phyloP scores from a whole-genome alignment of 2,113 vertebrate species.

The human (Homo sapiens) region GRCh38 chr3:129723001-129723500 shows the following conservation, averaged over 20 bases:
- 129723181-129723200: constrained; percentile 49
- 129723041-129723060: background rate
- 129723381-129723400: too few species aligned
- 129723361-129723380: too few species aligned
- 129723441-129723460: constrained; percentile 64
- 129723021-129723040: background rate
- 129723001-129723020: background rate
- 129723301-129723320: constrained; percentile 36
- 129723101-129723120: background rate
- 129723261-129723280: background rate
- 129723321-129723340: constrained; percentile 42
- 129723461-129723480: constrained; percentile 51
- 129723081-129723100: background rate
- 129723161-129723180: background rate
- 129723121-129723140: background rate
- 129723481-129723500: constrained; percentile 55
- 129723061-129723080: constrained; percentile 25
- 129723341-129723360: background rate
- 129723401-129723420: constrained; percentile 32
- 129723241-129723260: constrained; percentile 37
- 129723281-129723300: constrained; percentile 18
- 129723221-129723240: constrained; percentile 10
- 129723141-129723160: background rate
- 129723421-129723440: constrained; percentile 61
- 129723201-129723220: background rate